phyloP scores from a whole-genome alignment of 2,888 invertebrate genomes.

The Tupiocoris notatus region DNA sequence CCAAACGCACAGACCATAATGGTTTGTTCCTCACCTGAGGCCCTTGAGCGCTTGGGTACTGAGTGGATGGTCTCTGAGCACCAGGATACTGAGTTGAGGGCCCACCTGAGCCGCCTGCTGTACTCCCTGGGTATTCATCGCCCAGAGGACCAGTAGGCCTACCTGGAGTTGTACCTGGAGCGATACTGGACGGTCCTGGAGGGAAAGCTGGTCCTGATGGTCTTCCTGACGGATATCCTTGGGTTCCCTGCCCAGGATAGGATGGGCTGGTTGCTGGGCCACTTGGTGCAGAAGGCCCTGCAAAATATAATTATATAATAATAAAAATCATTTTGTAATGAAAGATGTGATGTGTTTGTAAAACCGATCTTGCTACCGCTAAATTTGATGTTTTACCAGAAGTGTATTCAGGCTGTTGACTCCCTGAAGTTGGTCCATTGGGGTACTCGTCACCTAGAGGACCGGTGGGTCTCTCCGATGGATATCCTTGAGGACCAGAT shows the following conservation, averaged over 20 bases:
- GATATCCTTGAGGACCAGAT: conserved; percentile 34
- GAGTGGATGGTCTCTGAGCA: conserved; percentile 26
- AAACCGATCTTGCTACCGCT: no score
- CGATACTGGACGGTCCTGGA: conserved; percentile 30
- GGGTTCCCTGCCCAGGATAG: conserved; percentile 32
- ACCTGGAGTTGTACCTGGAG: conserved; percentile 45
- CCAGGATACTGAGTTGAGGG: conserved; percentile 15
- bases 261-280: conserved; percentile 45
- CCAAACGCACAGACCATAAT: no score
- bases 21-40: conserved; percentile 3
- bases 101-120: conserved; percentile 35
- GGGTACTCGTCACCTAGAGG: conserved; percentile 41
- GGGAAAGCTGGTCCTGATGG: conserved; percentile 44
- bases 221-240: conserved; percentile 43
- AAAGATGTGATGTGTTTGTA: no score
- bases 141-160: conserved; percentile 3
- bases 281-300: conserved; percentile 50
- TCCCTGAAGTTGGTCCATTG: conserved; percentile 48
- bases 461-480: conserved; percentile 30
- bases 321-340: no score
- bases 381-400: conserved; percentile 8
- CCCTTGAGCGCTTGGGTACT: conserved; percentile 44
- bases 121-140: conserved; percentile 49
- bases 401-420: conserved; percentile 40
- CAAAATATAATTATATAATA: no score